These are phyloP conservation scores for Myathropa florea DNA, from an alignment of 2,888 invertebrate species.

Conservation along the genomic window DNA sequence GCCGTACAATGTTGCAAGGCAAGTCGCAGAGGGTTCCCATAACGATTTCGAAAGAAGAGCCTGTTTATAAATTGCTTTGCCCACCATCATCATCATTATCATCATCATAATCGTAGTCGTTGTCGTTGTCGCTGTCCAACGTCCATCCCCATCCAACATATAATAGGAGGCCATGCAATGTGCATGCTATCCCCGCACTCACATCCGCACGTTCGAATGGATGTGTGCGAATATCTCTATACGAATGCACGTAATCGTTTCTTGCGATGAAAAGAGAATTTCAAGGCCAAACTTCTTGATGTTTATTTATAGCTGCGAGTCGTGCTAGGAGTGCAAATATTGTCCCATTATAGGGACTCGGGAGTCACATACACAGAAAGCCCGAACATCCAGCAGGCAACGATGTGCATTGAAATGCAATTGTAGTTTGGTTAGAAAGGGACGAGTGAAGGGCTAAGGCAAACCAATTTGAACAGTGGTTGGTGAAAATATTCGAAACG, in stretches of 20 bases:
- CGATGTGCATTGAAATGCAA: constrained; percentile 65
- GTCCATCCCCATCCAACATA: constrained; percentile 38
- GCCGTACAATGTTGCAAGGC: constrained; percentile 48
- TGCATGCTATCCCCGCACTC: constrained; percentile 37
- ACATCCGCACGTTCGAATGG: background rate
- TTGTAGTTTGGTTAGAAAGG: constrained; percentile 2
- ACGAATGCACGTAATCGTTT: constrained; percentile 56
- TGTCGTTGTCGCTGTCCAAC: background rate
- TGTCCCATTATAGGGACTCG: constrained; percentile 74
- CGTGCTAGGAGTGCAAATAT: constrained; percentile 78
- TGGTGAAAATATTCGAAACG: constrained; percentile 3
- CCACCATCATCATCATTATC: constrained; percentile 51
- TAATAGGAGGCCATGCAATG: constrained; percentile 48
- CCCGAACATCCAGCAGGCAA: constrained; percentile 5
- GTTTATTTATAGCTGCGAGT: constrained; percentile 71
- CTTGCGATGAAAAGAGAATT: constrained; percentile 68
- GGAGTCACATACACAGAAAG: background rate
- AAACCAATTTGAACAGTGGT: background rate
- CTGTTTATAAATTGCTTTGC: constrained; percentile 65
- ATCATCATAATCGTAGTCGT: background rate
- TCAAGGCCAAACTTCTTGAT: constrained; percentile 71
- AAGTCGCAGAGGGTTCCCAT: constrained; percentile 46
- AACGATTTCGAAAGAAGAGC: constrained; percentile 46
- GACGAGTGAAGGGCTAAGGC: background rate
- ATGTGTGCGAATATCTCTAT: constrained; percentile 15